Conservation (phyloP, 2,113 vertebrate genomes). For the Tetrao urogallus region DNA sequence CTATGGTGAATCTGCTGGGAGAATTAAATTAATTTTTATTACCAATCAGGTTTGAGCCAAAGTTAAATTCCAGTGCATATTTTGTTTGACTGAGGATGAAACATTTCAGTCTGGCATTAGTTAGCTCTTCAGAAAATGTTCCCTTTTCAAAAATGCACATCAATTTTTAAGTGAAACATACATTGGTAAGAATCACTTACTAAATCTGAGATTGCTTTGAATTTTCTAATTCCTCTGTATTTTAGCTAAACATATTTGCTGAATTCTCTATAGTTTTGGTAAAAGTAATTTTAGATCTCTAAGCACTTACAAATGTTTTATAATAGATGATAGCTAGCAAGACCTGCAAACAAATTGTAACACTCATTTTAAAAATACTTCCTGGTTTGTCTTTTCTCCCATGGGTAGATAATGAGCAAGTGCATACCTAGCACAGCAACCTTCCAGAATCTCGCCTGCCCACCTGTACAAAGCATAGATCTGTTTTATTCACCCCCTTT, state of each 20-base stretch:
- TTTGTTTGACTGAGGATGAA: not conserved
- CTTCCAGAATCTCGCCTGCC: not conserved
- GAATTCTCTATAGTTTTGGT: not conserved
- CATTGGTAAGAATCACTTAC: not conserved
- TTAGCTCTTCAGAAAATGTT: not conserved
- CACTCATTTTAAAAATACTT: not conserved
- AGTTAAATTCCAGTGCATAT: not conserved
- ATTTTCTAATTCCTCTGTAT: not conserved
- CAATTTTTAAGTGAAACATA: not conserved
- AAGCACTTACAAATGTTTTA: not conserved
- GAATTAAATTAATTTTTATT: slow-evolving; percentile 17
- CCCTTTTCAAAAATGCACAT: not conserved
- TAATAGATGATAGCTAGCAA: not conserved
- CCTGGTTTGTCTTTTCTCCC: not conserved
- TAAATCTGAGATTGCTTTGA: not conserved
- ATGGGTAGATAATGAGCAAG: no score
- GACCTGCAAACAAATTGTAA: not conserved
- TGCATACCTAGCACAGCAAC: accelerated
- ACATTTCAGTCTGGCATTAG: not conserved
- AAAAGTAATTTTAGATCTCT: not conserved
- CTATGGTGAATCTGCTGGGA: slow-evolving; percentile 3
- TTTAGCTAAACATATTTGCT: not conserved
- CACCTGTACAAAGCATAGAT: not conserved
- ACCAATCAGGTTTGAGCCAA: not conserved
- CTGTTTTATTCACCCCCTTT: not conserved